Evolutionary conservation across 2,113 vertebrate genomes (phyloP).

Genomic region (Felis chaus): DNA sequence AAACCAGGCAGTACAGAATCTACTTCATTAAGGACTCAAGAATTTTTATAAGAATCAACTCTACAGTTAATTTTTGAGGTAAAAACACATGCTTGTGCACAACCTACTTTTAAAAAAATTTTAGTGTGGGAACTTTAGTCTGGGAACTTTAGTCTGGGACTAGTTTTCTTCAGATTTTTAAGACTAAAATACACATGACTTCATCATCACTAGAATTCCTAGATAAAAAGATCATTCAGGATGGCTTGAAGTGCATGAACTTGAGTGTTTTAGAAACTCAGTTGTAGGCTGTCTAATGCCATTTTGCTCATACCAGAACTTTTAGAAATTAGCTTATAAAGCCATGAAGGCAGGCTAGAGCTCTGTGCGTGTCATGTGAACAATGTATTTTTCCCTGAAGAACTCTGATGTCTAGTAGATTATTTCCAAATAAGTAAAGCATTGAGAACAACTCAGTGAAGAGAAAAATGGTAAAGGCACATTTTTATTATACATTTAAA

Average conservation of each 20-base stretch:
- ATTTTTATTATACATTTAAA: conserved; percentile 29
- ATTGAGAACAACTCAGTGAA: background rate
- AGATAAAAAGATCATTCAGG: conserved; percentile 70
- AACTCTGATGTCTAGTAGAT: conserved; percentile 51
- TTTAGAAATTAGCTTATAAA: conserved; percentile 71
- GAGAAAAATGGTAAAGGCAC: background rate
- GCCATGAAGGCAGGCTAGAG: conserved; percentile 16
- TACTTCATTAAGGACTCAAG: background rate
- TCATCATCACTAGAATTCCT: conserved; percentile 71
- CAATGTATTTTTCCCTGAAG: conserved; percentile 41
- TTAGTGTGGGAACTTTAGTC: conserved; percentile 58
- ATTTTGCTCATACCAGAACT: conserved; percentile 61
- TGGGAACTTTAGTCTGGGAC: conserved; percentile 58
- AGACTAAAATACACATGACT: conserved; percentile 68
- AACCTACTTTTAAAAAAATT: background rate
- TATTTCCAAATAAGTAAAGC: conserved; percentile 68
- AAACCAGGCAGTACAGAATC: background rate
- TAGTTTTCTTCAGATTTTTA: conserved; percentile 55
- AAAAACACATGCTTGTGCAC: background rate
- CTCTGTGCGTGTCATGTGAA: conserved; percentile 37
- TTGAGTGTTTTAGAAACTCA: conserved; percentile 55
- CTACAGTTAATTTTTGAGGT: background rate
- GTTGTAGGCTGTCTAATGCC: conserved; percentile 41
- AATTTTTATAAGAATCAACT: background rate
- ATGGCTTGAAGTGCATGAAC: conserved; percentile 50